phyloP scores from a whole-genome alignment of 2,113 vertebrate genomes.

The Toxotes jaculatrix region DNA sequence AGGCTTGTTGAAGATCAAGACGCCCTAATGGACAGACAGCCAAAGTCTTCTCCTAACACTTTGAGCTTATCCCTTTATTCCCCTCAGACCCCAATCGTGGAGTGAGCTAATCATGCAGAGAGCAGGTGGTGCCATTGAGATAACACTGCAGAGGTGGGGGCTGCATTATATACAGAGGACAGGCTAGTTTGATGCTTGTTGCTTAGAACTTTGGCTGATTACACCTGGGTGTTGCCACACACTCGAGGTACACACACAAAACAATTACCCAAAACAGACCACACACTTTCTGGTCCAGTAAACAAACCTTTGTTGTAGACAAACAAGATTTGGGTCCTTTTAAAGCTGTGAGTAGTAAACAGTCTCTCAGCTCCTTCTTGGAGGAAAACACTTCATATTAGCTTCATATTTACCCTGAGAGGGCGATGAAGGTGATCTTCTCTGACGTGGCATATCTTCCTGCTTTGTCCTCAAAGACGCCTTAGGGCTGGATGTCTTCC shows the following conservation, averaged over 20 bases:
- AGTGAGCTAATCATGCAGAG: conserved; percentile 52
- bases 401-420: conserved; percentile 81
- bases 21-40: conserved; percentile 26
- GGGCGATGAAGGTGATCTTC: conserved; percentile 74
- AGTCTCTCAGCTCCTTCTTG: background rate
- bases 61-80: conserved; percentile 45
- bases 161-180: conserved; percentile 33
- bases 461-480: conserved; percentile 46
- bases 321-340: background rate
- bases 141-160: conserved; percentile 47
- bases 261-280: conserved; percentile 9
- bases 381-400: background rate
- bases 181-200: conserved; percentile 30
- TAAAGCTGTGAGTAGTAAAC: background rate
- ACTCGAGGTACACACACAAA: conserved; percentile 6
- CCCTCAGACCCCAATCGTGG: conserved; percentile 43
- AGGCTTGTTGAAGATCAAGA: conserved; percentile 50
- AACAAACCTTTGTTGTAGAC: background rate
- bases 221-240: conserved; percentile 22
- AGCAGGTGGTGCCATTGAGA: conserved; percentile 65
- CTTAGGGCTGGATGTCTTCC: conserved; percentile 60
- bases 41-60: conserved; percentile 35
- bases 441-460: conserved; percentile 52
- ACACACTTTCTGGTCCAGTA: background rate
- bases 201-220: conserved; percentile 47